These are phyloP conservation scores for Scaptomyza parva DNA, from an alignment of 2,888 invertebrate genomes.

Conservation along the genomic window DNA sequence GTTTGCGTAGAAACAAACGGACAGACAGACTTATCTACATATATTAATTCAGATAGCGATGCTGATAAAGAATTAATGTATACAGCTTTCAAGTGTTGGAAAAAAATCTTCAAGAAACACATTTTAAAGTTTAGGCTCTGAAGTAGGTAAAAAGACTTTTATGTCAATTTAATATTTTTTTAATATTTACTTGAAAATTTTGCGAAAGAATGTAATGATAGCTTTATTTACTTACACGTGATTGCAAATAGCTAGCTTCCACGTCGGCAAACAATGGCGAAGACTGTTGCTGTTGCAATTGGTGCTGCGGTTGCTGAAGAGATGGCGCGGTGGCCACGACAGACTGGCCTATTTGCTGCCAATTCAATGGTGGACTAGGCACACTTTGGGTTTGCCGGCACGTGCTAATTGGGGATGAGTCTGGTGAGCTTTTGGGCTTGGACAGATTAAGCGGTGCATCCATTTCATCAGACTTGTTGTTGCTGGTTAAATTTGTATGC, in stretches of 20 bases:
- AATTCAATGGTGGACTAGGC: constrained; percentile 61
- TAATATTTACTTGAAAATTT: too few species aligned
- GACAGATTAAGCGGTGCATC: constrained; percentile 95
- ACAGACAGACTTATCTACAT: too few species aligned
- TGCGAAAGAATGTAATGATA: not conserved
- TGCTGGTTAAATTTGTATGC: constrained; percentile 16
- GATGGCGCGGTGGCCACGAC: constrained; percentile 24
- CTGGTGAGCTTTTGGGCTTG: constrained; percentile 91
- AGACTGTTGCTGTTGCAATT: constrained; percentile 79
- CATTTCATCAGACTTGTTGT: constrained; percentile 87
- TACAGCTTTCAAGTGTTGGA: too few species aligned
- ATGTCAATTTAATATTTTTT: too few species aligned
- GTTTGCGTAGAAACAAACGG: too few species aligned
- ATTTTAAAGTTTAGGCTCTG: too few species aligned
- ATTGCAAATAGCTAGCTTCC: constrained; percentile 84
- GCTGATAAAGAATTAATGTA: too few species aligned
- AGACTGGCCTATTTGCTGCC: constrained; percentile 55
- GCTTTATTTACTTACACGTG: constrained; percentile 47
- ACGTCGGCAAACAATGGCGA: constrained; percentile 87
- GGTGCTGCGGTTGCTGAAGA: not conserved
- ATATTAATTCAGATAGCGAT: too few species aligned
- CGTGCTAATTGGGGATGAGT: constrained; percentile 84
- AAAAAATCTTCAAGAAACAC: too few species aligned
- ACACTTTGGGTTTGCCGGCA: constrained; percentile 35
- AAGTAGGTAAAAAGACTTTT: too few species aligned